Evolutionary conservation across 2,113 vertebrate species (phyloP).

Genomic region (Empidonax traillii): DNA sequence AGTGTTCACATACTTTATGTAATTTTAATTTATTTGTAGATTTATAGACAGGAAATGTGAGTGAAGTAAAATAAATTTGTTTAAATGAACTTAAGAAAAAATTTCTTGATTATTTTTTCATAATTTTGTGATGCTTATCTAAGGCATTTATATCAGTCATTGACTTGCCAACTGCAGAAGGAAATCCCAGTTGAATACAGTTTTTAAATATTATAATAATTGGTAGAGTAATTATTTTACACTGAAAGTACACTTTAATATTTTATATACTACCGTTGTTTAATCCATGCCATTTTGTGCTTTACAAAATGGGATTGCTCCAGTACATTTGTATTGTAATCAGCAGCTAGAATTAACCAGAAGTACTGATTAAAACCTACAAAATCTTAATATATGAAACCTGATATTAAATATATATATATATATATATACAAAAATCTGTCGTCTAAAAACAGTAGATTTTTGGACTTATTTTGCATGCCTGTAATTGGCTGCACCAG

Average conservation of each 20-base stretch:
- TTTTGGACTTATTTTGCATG: neutral
- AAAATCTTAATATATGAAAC: neutral
- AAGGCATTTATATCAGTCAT: neutral
- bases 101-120: neutral
- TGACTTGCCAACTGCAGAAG: neutral
- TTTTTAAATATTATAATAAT: conserved; percentile 42
- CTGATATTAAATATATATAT: neutral
- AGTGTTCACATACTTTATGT: neutral
- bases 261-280: conserved; percentile 8
- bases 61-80: neutral
- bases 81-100: neutral
- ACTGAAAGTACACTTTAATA: conserved; percentile 15
- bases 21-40: neutral
- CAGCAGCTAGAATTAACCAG: neutral
- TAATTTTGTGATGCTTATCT: neutral
- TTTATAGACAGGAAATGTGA: neutral
- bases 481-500: neutral
- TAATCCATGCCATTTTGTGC: neutral
- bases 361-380: neutral
- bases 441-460: neutral
- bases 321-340: neutral
- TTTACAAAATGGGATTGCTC: neutral
- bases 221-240: conserved; percentile 46
- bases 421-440: neutral
- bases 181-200: conserved; percentile 31